Evolutionary conservation across 2,888 invertebrate species (phyloP).

Genomic region (Apodemia zela): DNA sequence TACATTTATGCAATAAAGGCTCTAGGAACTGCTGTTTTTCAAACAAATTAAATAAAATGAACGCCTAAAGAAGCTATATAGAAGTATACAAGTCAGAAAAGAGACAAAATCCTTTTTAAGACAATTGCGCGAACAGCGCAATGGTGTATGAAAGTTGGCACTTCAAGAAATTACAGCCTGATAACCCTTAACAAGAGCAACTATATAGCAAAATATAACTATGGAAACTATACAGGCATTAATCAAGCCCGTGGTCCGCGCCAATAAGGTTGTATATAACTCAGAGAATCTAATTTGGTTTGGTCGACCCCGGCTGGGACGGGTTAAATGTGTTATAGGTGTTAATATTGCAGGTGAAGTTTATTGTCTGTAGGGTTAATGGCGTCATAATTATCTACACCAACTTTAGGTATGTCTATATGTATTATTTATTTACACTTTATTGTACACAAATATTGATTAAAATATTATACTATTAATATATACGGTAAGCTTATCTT

Average conservation of each 20-base stretch:
- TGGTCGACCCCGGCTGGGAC: slow-evolving; percentile 32
- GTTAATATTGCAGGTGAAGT: slow-evolving; percentile 37
- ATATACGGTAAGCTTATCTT: no score
- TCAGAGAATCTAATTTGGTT: slow-evolving; percentile 38
- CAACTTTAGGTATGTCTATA: background rate
- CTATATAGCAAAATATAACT: slow-evolving; percentile 27
- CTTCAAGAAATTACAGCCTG: no score
- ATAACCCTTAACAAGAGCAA: slow-evolving; percentile 20
- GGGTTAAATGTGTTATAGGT: slow-evolving; percentile 38
- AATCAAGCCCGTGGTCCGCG: slow-evolving; percentile 36
- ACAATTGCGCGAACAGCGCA: no score
- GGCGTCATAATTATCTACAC: slow-evolving; percentile 26
- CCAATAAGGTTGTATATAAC: slow-evolving; percentile 39
- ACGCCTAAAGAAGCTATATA: no score
- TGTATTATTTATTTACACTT: background rate
- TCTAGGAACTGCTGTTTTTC: no score
- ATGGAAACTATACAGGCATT: slow-evolving; percentile 33
- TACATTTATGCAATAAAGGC: no score
- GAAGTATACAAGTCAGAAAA: no score
- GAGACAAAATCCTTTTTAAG: no score
- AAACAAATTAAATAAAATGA: no score
- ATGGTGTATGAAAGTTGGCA: no score
- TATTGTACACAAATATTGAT: no score
- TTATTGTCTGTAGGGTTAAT: slow-evolving; percentile 28
- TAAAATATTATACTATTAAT: no score